Conservation (phyloP, 2,113 vertebrate genomes). For the Lophochroa leadbeateri region DNA sequence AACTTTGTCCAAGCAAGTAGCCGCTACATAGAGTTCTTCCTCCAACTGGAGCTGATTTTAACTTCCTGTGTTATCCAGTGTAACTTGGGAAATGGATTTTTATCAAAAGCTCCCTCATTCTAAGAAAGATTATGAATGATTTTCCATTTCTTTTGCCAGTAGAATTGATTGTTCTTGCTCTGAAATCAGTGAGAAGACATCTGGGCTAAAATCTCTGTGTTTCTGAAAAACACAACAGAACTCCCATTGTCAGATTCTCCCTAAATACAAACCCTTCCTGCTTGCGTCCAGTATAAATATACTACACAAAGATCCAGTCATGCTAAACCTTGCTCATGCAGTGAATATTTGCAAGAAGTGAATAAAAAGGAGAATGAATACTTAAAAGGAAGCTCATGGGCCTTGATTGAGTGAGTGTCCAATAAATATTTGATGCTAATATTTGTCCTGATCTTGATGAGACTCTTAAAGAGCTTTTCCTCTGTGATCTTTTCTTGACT, state of each 20-base stretch:
- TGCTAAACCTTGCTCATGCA: not conserved
- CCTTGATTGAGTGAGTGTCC: conserved; percentile 53
- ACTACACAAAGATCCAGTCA: not conserved
- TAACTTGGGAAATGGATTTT: conserved; percentile 21
- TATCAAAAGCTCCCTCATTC: conserved; percentile 4
- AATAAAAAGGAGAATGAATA: conserved; percentile 22
- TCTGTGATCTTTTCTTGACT: not conserved
- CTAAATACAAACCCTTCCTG: not conserved
- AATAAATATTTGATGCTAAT: conserved; percentile 59
- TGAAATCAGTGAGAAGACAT: conserved; percentile 1
- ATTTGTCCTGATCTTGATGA: conserved; percentile 36
- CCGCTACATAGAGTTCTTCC: not conserved
- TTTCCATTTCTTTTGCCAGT: not conserved
- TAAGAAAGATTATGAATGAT: not conserved
- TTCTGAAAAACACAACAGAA: not conserved
- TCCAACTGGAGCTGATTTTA: not conserved
- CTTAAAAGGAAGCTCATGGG: not conserved
- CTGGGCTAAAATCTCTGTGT: not conserved
- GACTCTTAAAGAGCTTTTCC: not conserved
- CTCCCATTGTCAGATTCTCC: not conserved
- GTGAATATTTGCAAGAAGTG: not conserved
- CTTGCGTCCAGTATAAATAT: not conserved
- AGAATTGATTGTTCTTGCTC: not conserved
- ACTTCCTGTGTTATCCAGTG: not conserved
- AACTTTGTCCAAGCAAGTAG: not conserved